A percentile compares a stretch with the other conserved stretches of the same genome.
Evolutionary conservation across 2,113 vertebrate species (phyloP).

Genomic region (Pangasianodon hypophthalmus): DNA sequence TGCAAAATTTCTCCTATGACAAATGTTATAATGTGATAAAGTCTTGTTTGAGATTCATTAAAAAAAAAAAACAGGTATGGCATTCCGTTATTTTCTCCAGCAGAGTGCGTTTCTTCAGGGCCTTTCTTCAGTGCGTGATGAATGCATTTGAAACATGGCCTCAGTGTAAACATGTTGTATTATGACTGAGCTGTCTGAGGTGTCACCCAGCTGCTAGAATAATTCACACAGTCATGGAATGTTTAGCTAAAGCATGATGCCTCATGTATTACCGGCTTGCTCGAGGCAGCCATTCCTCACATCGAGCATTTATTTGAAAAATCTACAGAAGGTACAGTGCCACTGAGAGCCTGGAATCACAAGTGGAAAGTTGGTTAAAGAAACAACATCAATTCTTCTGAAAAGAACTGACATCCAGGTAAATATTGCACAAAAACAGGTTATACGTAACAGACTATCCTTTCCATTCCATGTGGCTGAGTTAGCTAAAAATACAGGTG

Average conservation of each 20-base stretch:
- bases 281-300: constrained; percentile 21
- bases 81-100: constrained; percentile 56
- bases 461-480: background rate
- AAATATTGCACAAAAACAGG: background rate
- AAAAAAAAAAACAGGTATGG: constrained; percentile 56
- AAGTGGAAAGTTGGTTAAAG: constrained; percentile 4
- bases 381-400: constrained; percentile 21
- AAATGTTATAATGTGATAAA: constrained; percentile 51
- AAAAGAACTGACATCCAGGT: background rate
- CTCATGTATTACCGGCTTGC: constrained; percentile 34
- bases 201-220: constrained; percentile 39
- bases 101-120: constrained; percentile 49
- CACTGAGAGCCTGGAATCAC: background rate
- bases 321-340: background rate
- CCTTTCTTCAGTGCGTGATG: constrained; percentile 60
- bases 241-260: constrained; percentile 32
- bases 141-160: constrained; percentile 59
- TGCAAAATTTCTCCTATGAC: constrained; percentile 54
- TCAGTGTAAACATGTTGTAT: constrained; percentile 51
- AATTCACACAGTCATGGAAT: constrained; percentile 34
- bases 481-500: background rate
- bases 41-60: constrained; percentile 33
- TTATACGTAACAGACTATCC: background rate
- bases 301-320: constrained; percentile 23
- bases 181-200: constrained; percentile 48